phyloP scores from a whole-genome alignment of 1,140 invertebrate genomes.

The Callitettix versicolor region DNA sequence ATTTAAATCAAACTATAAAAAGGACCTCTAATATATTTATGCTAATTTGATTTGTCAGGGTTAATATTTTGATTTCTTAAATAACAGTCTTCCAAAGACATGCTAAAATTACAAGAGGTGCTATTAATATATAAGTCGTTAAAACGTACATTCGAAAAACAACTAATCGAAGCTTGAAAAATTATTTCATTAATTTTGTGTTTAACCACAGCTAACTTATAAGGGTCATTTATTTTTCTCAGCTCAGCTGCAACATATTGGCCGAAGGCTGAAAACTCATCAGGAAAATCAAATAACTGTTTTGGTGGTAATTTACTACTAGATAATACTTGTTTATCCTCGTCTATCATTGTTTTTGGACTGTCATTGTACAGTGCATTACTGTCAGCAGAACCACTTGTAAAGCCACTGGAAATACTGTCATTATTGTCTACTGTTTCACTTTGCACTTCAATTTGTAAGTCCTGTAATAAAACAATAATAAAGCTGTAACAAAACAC shows the following conservation, averaged over 20 bases:
- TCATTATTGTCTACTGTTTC: no score
- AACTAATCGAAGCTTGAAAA: neutral
- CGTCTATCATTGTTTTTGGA: neutral
- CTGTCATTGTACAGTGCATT: neutral
- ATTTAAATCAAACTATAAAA: no score
- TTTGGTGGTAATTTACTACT: neutral
- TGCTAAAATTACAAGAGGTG: no score
- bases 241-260: slow-evolving; percentile 1
- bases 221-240: slow-evolving; percentile 7
- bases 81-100: no score
- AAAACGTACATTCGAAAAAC: no score
- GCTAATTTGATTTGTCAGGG: no score
- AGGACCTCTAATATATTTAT: no score
- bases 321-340: neutral
- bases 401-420: neutral
- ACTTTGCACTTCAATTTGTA: no score
- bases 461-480: no score
- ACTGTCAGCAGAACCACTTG: neutral
- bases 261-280: slow-evolving; percentile 4
- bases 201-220: neutral
- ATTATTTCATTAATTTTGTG: slow-evolving; percentile 5
- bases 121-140: no score
- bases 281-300: neutral
- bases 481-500: no score
- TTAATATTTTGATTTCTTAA: no score